phyloP scores from a whole-genome alignment of 2,113 vertebrate genomes.

The Epinephelus fuscoguttatus region DNA sequence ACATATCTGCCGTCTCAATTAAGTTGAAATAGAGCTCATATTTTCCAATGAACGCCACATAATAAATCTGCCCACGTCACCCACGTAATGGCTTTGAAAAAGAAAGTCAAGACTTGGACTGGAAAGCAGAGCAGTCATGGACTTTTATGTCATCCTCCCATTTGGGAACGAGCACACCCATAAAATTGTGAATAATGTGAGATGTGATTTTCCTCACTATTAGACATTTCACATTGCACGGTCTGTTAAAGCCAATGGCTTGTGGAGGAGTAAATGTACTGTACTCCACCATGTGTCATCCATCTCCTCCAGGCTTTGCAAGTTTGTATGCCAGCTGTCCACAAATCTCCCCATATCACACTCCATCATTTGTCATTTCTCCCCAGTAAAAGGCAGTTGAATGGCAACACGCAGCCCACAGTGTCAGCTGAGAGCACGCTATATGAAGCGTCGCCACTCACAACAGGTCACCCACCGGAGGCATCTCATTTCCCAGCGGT shows the following conservation, averaged over 20 bases:
- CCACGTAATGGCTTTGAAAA: constrained; percentile 48
- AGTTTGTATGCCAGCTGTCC: constrained; percentile 69
- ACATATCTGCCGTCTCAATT: constrained; percentile 61
- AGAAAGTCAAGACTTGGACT: constrained; percentile 50
- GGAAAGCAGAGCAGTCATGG: constrained; percentile 31
- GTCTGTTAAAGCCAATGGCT: constrained; percentile 72
- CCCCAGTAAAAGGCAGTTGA: constrained; percentile 48
- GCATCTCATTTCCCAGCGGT: constrained; percentile 42
- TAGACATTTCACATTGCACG: constrained; percentile 66
- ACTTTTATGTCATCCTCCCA: constrained; percentile 53
- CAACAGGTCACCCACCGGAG: constrained; percentile 60
- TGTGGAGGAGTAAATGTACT: constrained; percentile 72
- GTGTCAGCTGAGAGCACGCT: constrained; percentile 34
- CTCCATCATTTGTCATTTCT: constrained; percentile 64
- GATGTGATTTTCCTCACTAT: constrained; percentile 74
- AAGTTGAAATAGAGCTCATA: constrained; percentile 63
- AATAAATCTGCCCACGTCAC: constrained; percentile 55
- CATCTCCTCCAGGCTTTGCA: constrained; percentile 58
- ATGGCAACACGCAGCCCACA: constrained; percentile 35
- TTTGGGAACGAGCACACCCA: constrained; percentile 64
- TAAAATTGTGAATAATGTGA: constrained; percentile 75
- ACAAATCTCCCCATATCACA: constrained; percentile 58
- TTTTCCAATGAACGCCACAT: constrained; percentile 53
- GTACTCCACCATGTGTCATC: constrained; percentile 73
- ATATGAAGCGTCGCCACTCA: constrained; percentile 27